Conservation (phyloP, 2,797 vertebrate species). For the Phalloptychus januarius region DNA sequence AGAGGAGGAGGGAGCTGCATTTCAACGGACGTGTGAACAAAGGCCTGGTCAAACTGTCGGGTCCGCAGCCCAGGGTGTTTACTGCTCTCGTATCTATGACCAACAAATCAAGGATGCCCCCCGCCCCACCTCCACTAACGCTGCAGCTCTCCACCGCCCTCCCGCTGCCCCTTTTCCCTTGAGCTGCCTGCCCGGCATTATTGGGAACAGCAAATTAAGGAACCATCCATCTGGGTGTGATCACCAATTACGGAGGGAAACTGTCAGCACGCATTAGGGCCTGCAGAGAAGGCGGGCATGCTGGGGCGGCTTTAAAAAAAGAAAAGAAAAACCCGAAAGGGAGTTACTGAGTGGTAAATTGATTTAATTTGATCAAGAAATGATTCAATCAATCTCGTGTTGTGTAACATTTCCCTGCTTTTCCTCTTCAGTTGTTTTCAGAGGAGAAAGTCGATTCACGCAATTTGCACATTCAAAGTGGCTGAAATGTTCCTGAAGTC, state of each 20-base stretch:
- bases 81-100: slow-evolving; percentile 85
- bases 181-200: slow-evolving; percentile 77
- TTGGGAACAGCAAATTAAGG: slow-evolving; percentile 84
- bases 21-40: slow-evolving; percentile 84
- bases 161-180: slow-evolving; percentile 62
- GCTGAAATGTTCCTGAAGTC: background rate
- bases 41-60: slow-evolving; percentile 80
- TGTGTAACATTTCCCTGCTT: background rate
- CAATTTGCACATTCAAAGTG: background rate
- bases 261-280: slow-evolving; percentile 84
- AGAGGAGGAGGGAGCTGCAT: slow-evolving; percentile 44
- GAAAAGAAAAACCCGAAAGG: slow-evolving; percentile 27
- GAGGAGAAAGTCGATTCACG: slow-evolving; percentile 17
- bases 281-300: slow-evolving; percentile 77
- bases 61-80: slow-evolving; percentile 81
- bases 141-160: slow-evolving; percentile 6
- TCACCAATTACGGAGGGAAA: slow-evolving; percentile 84
- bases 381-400: background rate
- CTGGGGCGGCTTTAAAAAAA: slow-evolving; percentile 65
- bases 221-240: slow-evolving; percentile 86
- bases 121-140: slow-evolving; percentile 24
- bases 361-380: slow-evolving; percentile 46
- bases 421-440: slow-evolving; percentile 5
- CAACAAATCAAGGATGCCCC: slow-evolving; percentile 76
- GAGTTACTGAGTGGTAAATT: slow-evolving; percentile 44